phyloP scores from a whole-genome alignment of 1,140 invertebrate genomes.

The Drosophila erecta region DNA sequence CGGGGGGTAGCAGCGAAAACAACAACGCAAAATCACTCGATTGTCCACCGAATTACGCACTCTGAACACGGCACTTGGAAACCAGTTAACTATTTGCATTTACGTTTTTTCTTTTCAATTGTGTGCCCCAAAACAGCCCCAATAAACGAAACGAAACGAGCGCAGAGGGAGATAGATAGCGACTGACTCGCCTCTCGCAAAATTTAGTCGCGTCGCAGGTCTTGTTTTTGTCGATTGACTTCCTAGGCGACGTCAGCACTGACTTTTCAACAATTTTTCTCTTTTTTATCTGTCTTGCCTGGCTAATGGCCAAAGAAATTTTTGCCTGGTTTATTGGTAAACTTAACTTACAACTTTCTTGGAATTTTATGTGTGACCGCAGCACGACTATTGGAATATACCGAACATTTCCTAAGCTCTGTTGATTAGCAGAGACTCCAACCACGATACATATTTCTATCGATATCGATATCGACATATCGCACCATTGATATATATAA shows the following conservation, averaged over 20 bases:
- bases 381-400: neutral
- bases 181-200: slow-evolving; percentile 51
- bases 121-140: slow-evolving; percentile 57
- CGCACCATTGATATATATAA: too few species aligned
- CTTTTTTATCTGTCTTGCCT: neutral
- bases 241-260: slow-evolving; percentile 38
- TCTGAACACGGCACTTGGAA: slow-evolving; percentile 36
- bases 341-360: slow-evolving; percentile 47
- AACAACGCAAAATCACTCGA: slow-evolving; percentile 48
- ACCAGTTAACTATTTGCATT: slow-evolving; percentile 18
- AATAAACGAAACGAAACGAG: slow-evolving; percentile 65
- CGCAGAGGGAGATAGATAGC: slow-evolving; percentile 69
- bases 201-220: slow-evolving; percentile 30
- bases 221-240: slow-evolving; percentile 69
- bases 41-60: slow-evolving; percentile 50
- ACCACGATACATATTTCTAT: neutral
- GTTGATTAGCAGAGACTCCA: neutral
- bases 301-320: neutral
- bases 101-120: slow-evolving; percentile 52
- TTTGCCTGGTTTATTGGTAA: slow-evolving; percentile 27
- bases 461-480: neutral
- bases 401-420: neutral
- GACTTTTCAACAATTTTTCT: neutral
- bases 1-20: slow-evolving; percentile 23
- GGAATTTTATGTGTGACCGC: slow-evolving; percentile 21